A percentile compares a stretch with the other conserved stretches of the same genome.
Evolutionary conservation across 2,113 vertebrate species (phyloP).

Genomic region (Colaptes auratus): DNA sequence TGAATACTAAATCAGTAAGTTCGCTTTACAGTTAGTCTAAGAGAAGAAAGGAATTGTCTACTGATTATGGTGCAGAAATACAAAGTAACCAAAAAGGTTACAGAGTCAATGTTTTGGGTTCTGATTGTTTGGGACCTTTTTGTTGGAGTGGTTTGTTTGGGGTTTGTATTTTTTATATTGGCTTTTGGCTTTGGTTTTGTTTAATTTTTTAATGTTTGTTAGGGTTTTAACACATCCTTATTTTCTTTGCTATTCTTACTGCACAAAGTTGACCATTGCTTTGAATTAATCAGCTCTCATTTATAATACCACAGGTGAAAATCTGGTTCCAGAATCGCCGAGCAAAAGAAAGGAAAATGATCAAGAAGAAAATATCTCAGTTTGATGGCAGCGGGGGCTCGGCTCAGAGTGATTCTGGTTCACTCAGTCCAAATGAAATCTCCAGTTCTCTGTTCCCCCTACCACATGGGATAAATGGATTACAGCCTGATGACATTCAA

Average conservation of each 20-base stretch:
- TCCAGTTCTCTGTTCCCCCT: constrained; percentile 84
- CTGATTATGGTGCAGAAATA: neutral
- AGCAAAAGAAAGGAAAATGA: constrained; percentile 92
- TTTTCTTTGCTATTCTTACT: neutral
- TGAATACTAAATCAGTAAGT: neutral
- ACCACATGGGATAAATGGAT: constrained; percentile 78
- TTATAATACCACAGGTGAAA: constrained; percentile 82
- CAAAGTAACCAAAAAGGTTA: neutral
- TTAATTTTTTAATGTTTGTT: neutral
- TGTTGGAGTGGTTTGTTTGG: neutral
- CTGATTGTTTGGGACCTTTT: neutral
- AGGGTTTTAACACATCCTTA: neutral
- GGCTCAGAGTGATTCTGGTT: constrained; percentile 91
- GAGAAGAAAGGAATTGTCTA: neutral
- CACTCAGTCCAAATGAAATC: constrained; percentile 88
- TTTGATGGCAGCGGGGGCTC: constrained; percentile 89
- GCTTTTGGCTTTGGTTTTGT: neutral
- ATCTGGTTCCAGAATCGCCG: constrained; percentile 97
- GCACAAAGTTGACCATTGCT: neutral
- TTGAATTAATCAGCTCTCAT: neutral
- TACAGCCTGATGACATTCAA: constrained; percentile 88
- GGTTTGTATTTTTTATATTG: neutral
- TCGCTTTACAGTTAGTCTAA: neutral
- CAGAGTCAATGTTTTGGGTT: no score
- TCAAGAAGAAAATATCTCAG: constrained; percentile 93